A percentile compares a stretch with the other conserved stretches of the same genome.
phyloP scores from a whole-genome alignment of 2,113 vertebrate species.

The Pholis gunnellus region DNA sequence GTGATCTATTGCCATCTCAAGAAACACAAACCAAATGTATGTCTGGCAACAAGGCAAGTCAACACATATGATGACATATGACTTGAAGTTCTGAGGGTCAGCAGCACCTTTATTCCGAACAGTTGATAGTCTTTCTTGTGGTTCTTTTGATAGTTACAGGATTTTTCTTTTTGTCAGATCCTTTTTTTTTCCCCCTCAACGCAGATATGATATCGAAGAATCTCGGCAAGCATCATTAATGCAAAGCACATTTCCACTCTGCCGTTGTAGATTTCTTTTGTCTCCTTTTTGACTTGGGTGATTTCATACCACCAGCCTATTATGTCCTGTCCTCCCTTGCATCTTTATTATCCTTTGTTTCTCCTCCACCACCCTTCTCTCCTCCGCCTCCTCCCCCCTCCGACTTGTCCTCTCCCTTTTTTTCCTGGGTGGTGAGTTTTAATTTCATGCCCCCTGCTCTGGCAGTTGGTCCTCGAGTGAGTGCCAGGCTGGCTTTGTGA shows the following conservation, averaged over 20 bases:
- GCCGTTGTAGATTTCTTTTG: conserved; percentile 55
- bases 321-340: conserved; percentile 55
- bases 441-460: conserved; percentile 85
- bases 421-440: conserved; percentile 73
- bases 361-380: conserved; percentile 15
- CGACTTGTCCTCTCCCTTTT: conserved; percentile 52
- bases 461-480: conserved; percentile 72
- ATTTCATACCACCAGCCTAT: conserved; percentile 52
- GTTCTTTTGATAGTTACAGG: conserved; percentile 29
- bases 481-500: conserved; percentile 76
- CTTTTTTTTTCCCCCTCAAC: background rate
- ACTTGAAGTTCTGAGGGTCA: conserved; percentile 63
- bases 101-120: conserved; percentile 48
- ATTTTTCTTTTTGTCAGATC: conserved; percentile 46
- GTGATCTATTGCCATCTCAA: conserved; percentile 68
- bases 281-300: conserved; percentile 50
- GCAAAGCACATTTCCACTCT: conserved; percentile 51
- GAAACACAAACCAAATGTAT: conserved; percentile 79
- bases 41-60: conserved; percentile 70
- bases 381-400: conserved; percentile 30
- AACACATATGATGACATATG: conserved; percentile 68
- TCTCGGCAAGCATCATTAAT: conserved; percentile 54
- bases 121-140: conserved; percentile 60
- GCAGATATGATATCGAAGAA: conserved; percentile 21
- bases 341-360: conserved; percentile 83